Base-by-base conservation (phyloP, 2,888 invertebrate genomes). In the Lasioglossum pauxillum region DNA sequence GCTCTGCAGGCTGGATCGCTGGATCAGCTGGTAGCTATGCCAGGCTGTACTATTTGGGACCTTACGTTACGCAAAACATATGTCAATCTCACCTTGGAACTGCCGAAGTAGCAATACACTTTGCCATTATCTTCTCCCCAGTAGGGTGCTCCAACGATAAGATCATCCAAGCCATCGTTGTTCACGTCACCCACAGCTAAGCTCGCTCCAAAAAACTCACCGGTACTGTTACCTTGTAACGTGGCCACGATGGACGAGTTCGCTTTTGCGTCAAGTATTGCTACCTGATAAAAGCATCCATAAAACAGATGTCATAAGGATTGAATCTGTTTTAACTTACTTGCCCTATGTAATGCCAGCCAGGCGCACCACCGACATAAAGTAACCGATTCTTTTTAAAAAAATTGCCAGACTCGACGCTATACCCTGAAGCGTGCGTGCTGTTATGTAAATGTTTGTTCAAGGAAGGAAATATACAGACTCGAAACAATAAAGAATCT, bases 71-170 rank as follows among this genome's bases (percentile, higher is more conserved):
- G 0, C 35, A 4, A 23, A 31, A 31, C 31, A 31, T 12, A 16
- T 57, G n/a, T 57, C n/a, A 4, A 12, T 57, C 71, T 83, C 49
- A 90, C 90, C 80, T 72, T 81, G 2, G 60, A 19, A 8, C 75
- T 84, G 2, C 94, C 93, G 8, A 91, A 82, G 84, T 89, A 93
- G 60, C 92, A 80, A 74, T 93, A 91, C 19, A 94, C 91, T 75
- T 90, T 91, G 41, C 94, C 94, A 57, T 89, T 91, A 82, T 94
- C 94, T 46, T 92, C 86, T 23, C 91, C 91, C 91, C 92, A 94
- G 53, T 94, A 91, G 0, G 94, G 95, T 27, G 95, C 92, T n/a
- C 94, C 94, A 31, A 95, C 87, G 5, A 94, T 84, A 35, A 94
- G 89, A 79, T 94, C 94, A 72, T 94, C 93, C 4, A 93, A 78